These are phyloP conservation scores for Micrasema minimum DNA, from an alignment of 1,140 invertebrate genomes.

Conservation along the genomic window DNA sequence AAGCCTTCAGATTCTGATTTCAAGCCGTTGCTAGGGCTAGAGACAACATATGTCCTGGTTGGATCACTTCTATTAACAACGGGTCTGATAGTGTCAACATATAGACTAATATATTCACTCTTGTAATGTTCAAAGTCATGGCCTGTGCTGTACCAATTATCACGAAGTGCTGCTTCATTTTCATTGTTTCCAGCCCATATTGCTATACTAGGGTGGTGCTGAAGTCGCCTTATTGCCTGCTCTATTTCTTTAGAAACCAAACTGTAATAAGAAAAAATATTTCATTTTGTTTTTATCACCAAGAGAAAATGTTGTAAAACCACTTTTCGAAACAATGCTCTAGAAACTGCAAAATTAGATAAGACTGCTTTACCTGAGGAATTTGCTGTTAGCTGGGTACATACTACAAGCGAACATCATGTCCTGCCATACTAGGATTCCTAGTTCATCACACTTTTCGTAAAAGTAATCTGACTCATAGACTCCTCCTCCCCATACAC, in stretches of 20 bases:
- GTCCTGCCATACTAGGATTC: slow-evolving; percentile 92
- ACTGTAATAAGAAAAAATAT: slow-evolving; percentile 59
- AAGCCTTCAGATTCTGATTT: slow-evolving; percentile 81
- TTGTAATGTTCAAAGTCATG: slow-evolving; percentile 72
- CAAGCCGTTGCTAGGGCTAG: slow-evolving; percentile 93
- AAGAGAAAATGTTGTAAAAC: no score
- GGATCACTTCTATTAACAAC: slow-evolving; percentile 74
- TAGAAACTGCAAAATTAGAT: no score
- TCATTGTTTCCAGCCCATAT: slow-evolving; percentile 98
- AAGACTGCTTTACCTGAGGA: slow-evolving; percentile 71
- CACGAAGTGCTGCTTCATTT: slow-evolving; percentile 90
- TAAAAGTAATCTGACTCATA: slow-evolving; percentile 96
- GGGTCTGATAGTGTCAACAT: slow-evolving; percentile 80
- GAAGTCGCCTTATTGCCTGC: slow-evolving; percentile 86
- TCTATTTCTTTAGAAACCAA: slow-evolving; percentile 82
- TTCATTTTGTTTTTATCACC: no score
- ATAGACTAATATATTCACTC: slow-evolving; percentile 87
- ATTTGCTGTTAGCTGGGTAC: slow-evolving; percentile 84
- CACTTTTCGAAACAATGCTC: no score
- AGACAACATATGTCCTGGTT: slow-evolving; percentile 78
- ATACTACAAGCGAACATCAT: slow-evolving; percentile 98
- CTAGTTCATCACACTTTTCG: slow-evolving; percentile 81
- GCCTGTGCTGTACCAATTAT: slow-evolving; percentile 85
- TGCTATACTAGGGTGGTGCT: slow-evolving; percentile 89
- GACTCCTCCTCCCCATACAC: slow-evolving; percentile 97